Evolutionary conservation across 2,797 vertebrate genomes (phyloP).

Genomic region (Xenopus petersii): DNA sequence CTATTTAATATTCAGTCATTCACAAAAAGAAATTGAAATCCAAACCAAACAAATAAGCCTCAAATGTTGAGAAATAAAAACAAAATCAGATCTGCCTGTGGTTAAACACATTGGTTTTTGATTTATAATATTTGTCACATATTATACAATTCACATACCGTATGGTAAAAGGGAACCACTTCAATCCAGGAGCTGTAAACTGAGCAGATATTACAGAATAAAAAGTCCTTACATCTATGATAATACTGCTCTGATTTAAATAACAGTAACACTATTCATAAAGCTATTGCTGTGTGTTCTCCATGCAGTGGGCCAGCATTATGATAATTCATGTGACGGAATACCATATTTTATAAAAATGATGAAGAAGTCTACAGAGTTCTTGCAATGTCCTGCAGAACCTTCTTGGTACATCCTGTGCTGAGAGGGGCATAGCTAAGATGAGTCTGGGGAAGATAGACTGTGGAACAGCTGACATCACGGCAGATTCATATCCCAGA

Average conservation of each 20-base stretch:
- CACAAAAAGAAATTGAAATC: slow-evolving; percentile 26
- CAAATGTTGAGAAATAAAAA: slow-evolving; percentile 45
- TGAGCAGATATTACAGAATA: slow-evolving; percentile 11
- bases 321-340: no score
- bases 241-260: neutral
- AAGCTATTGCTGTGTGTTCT: no score
- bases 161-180: slow-evolving; percentile 15
- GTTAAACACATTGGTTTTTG: slow-evolving; percentile 43
- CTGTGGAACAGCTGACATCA: no score
- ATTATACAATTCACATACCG: slow-evolving; percentile 20
- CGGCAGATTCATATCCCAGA: no score
- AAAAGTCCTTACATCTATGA: neutral
- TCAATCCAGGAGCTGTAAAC: slow-evolving; percentile 32
- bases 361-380: no score
- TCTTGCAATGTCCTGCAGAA: no score
- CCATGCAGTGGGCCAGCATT: no score
- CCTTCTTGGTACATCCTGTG: no score
- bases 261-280: no score
- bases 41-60: slow-evolving; percentile 38
- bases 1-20: slow-evolving; percentile 31
- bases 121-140: slow-evolving; percentile 44
- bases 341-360: no score
- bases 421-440: no score
- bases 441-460: no score
- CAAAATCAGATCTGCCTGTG: slow-evolving; percentile 32